Evolutionary conservation across 2,888 invertebrate genomes (phyloP).

Genomic region (Rhagonycha fulva): DNA sequence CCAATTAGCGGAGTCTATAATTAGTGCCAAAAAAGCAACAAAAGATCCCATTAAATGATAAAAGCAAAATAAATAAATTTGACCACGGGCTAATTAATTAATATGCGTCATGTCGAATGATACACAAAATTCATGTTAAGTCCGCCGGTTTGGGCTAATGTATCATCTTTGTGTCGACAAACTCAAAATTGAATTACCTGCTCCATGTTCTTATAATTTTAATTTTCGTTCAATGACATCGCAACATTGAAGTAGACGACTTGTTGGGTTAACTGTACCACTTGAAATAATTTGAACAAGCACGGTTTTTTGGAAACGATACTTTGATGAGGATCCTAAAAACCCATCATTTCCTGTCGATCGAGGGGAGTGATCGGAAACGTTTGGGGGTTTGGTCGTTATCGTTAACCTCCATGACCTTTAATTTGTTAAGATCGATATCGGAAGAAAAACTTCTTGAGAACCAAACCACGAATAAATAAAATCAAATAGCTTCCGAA

Average conservation of each 20-base stretch:
- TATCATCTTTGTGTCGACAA: conserved; percentile 1
- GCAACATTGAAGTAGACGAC: not conserved
- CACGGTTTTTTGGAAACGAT: not conserved
- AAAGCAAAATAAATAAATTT: conserved; percentile 5
- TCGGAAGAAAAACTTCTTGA: not conserved
- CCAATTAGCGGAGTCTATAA: conserved; percentile 1
- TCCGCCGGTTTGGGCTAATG: not conserved
- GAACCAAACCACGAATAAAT: not conserved
- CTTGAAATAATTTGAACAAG: not conserved
- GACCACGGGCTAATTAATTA: conserved; percentile 4
- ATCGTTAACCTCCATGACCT: not conserved
- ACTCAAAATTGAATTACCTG: conserved; percentile 5
- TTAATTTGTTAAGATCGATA: not conserved
- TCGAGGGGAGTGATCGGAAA: not conserved
- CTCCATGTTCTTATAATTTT: conserved; percentile 1
- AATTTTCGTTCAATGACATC: conserved; percentile 11
- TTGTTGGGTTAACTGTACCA: not conserved
- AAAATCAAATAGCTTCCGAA: not conserved
- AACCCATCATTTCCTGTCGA: not conserved
- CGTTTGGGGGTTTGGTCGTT: not conserved
- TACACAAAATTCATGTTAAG: conserved; percentile 1
- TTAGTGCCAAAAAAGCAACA: conserved; percentile 1
- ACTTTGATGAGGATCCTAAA: not conserved
- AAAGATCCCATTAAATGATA: conserved; percentile 7
- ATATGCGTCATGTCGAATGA: conserved; percentile 3